Percentiles rank a stretch among this genome's conserved stretches.
phyloP scores from a whole-genome alignment of 2,888 invertebrate genomes.

The Apotomis capreana region DNA sequence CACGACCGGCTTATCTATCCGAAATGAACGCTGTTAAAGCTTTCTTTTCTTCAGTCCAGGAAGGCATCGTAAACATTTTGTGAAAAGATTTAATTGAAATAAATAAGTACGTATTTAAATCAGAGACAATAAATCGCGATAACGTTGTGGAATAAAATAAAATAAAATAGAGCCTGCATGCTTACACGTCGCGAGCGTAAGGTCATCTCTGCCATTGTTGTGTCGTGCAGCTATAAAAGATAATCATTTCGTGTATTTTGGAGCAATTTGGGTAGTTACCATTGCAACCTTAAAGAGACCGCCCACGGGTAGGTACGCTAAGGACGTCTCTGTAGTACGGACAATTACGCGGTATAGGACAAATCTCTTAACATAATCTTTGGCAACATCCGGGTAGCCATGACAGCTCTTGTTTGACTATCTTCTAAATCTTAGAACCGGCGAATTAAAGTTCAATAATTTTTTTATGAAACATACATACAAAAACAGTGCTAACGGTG shows the following conservation, averaged over 20 bases:
- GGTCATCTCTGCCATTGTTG: constrained; percentile 76
- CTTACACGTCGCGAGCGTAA: constrained; percentile 65
- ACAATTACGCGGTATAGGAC: constrained; percentile 30
- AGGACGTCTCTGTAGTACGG: constrained; percentile 27
- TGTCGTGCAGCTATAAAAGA: constrained; percentile 73
- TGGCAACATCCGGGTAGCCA: constrained; percentile 32
- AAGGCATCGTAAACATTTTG: not conserved
- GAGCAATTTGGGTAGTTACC: constrained; percentile 65
- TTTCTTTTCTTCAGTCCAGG: constrained; percentile 24
- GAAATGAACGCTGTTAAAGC: constrained; percentile 46
- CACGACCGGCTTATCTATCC: constrained; percentile 49
- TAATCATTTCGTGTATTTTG: constrained; percentile 76
- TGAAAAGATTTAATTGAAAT: not conserved
- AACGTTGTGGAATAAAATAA: constrained; percentile 47
- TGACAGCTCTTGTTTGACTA: not conserved
- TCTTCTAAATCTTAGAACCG: not conserved
- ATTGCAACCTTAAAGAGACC: constrained; percentile 55
- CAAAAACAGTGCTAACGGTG: not conserved
- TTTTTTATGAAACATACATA: not conserved
- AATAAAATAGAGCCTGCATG: constrained; percentile 59
- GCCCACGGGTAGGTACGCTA: constrained; percentile 57
- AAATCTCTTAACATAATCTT: constrained; percentile 25
- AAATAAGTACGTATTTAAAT: constrained; percentile 23
- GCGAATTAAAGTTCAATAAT: not conserved
- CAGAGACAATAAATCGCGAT: constrained; percentile 28